These are phyloP conservation scores for Cirrhinus molitorella DNA, from an alignment of 2,797 vertebrate genomes.

Conservation along the genomic window DNA sequence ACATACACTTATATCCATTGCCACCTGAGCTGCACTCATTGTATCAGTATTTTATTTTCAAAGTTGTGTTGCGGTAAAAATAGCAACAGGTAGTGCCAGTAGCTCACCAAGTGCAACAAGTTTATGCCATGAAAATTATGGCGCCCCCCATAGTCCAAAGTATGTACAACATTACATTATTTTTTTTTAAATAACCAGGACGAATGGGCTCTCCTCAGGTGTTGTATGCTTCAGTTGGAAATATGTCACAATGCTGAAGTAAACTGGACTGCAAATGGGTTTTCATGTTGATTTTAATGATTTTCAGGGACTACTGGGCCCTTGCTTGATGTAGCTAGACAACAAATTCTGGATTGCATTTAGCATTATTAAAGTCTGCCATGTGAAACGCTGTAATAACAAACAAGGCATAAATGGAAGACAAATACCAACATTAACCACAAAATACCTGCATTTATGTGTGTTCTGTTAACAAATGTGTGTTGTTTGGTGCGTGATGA, in stretches of 20 bases:
- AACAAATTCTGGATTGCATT: neutral
- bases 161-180: too few species aligned
- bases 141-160: too few species aligned
- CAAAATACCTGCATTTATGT: neutral
- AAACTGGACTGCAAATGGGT: neutral
- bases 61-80: too few species aligned
- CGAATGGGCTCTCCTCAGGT: neutral
- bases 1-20: too few species aligned
- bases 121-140: too few species aligned
- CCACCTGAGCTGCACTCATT: too few species aligned
- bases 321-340: neutral
- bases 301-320: neutral
- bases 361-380: neutral
- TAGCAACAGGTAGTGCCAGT: too few species aligned
- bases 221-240: neutral
- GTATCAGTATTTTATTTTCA: too few species aligned
- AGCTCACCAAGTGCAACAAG: too few species aligned
- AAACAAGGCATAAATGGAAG: neutral
- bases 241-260: neutral
- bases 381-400: neutral
- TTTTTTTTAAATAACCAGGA: too few species aligned
- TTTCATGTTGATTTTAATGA: neutral
- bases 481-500: conserved; percentile 54
- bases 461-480: neutral
- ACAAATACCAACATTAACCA: neutral